Conservation (phyloP, 1,140 invertebrate genomes). For the Leptopilina clavipes region DNA sequence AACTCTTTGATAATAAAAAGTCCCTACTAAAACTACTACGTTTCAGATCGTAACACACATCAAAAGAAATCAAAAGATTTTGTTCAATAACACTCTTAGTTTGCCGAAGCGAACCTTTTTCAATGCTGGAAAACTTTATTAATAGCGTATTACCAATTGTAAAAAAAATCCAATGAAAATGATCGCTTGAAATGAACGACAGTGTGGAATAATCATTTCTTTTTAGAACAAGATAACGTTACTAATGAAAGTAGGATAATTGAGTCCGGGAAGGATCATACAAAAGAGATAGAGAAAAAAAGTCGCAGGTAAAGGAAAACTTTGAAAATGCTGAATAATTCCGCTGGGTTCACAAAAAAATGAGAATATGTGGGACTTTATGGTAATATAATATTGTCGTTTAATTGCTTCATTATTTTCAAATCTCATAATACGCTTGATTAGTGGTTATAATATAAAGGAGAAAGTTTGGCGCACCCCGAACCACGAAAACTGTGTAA, state of each 20-base stretch:
- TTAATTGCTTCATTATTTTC: not conserved
- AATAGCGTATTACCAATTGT: not conserved
- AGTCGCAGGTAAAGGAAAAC: not conserved
- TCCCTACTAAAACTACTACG: no score
- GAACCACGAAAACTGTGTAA: no score
- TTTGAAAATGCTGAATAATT: conserved; percentile 3
- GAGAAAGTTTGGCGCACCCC: no score
- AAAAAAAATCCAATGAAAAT: not conserved
- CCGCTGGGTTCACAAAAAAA: not conserved
- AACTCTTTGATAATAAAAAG: no score
- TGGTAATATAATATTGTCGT: conserved; percentile 1
- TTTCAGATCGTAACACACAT: not conserved
- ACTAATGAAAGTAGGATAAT: conserved; percentile 14
- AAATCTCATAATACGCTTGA: no score
- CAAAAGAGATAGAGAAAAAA: not conserved
- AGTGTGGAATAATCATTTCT: conserved; percentile 10
- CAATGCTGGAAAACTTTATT: conserved; percentile 8
- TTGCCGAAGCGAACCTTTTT: not conserved
- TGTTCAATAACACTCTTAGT: conserved; percentile 20
- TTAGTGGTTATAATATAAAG: no score
- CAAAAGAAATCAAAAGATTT: not conserved
- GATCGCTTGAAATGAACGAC: conserved; percentile 3
- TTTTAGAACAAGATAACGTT: conserved; percentile 16
- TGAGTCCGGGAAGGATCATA: conserved; percentile 2
- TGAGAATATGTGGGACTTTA: not conserved